Evolutionary conservation across 2,888 invertebrate genomes (phyloP), one percentile per base, ranked within the genome.

Genomic region (Nineta flava): DNA sequence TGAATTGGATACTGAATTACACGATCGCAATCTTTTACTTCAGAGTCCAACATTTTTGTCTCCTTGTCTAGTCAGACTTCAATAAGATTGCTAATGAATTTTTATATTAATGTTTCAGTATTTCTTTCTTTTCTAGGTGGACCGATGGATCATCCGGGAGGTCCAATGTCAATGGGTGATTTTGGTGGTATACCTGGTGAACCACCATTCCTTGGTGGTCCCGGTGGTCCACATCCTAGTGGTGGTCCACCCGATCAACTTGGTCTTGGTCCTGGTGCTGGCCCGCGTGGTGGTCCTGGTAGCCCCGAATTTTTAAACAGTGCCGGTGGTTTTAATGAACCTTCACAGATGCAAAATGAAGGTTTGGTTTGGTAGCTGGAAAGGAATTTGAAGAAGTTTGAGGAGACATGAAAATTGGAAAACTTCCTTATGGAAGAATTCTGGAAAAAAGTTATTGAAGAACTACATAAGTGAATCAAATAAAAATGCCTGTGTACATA

Each of bases 301-400:
- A 84, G 84, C 58, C 83, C 84, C 46, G 82, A 82, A 69, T 83
- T 81, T 70, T 78, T 82, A 70, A 68, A 69, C 50, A 67, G 70
- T 50, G 67, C 73, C 51, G 75, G 75, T 51, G 74, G 72, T 58
- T 78, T 78, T 62, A 72, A 75, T 58, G 81, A 81, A 66, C 77
- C 79, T 58, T 79, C 79, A 66, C 79, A 80, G 69, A 73, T 77
- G 70, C 75, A 81, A 63, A 82, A 77, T 67, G 82, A 82, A 66
- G 81, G 80, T 50, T 74, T 82, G 62, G 82, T 81, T 71, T 82
- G 82, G 82, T 82, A 79, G 73, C 70, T 72, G 62, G 67, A 67
- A 55, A 66, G 67, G 61, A 67, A 66, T 63, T 66, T 68, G 61
- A 49, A 45, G 35, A 68, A 67, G 55, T 53, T 34, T 43, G 46